Percentiles rank a stretch among this genome's conserved stretches.
These are phyloP conservation scores for Spisula subtruncata DNA, from an alignment of 2,888 invertebrate species.

Conservation along the genomic window DNA sequence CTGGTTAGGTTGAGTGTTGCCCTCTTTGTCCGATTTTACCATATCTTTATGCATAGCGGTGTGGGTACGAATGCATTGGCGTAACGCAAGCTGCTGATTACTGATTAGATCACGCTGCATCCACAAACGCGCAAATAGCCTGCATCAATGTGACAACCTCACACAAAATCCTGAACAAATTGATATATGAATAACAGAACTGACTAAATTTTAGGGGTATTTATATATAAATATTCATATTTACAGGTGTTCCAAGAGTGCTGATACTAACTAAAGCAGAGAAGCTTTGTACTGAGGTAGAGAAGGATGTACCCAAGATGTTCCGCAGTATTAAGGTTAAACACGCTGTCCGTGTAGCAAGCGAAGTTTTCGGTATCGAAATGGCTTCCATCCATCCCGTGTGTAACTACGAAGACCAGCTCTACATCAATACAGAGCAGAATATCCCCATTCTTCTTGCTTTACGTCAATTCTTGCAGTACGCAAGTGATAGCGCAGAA, in stretches of 20 bases:
- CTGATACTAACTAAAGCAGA: slow-evolving; percentile 32
- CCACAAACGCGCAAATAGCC: too few relatives aligned
- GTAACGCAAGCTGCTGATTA: too few relatives aligned
- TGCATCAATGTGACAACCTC: too few relatives aligned
- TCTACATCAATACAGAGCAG: background rate
- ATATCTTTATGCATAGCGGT: too few relatives aligned
- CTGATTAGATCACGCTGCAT: too few relatives aligned
- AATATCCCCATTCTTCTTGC: slow-evolving; percentile 34
- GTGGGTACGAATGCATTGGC: too few relatives aligned
- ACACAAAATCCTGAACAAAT: too few relatives aligned
- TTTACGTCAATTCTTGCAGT: slow-evolving; percentile 25
- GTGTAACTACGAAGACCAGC: slow-evolving; percentile 30
- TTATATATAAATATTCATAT: too few relatives aligned
- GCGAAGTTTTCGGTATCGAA: slow-evolving; percentile 8
- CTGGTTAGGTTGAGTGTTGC: too few relatives aligned
- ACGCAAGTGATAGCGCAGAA: slow-evolving; percentile 9
- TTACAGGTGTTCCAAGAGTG: slow-evolving; percentile 33
- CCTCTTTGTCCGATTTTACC: too few relatives aligned
- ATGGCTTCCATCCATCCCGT: slow-evolving; percentile 22
- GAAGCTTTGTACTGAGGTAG: background rate
- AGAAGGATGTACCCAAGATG: background rate
- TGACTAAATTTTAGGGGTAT: too few relatives aligned
- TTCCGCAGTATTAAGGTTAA: slow-evolving; percentile 28
- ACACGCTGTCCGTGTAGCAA: slow-evolving; percentile 22
- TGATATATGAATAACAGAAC: too few relatives aligned